Evolutionary conservation across 2,888 invertebrate species (phyloP).

Genomic region (Helicoverpa assulta): DNA sequence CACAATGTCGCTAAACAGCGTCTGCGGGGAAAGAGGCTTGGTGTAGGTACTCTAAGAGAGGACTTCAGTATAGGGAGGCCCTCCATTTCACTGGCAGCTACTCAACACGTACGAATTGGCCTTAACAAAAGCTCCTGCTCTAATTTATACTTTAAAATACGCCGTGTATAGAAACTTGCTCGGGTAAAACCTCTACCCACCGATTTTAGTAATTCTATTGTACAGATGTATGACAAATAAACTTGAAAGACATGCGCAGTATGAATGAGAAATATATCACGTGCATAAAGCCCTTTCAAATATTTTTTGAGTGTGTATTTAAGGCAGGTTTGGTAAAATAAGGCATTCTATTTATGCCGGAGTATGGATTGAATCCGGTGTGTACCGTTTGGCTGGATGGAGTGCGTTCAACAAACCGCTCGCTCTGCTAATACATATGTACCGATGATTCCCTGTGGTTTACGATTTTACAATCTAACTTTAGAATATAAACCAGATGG

Average conservation of each 20-base stretch:
- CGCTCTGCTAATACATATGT: conserved; percentile 78
- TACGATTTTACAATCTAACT: conserved; percentile 90
- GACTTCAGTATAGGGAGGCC: conserved; percentile 11
- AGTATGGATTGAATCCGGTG: conserved; percentile 29
- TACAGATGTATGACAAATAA: conserved; percentile 68
- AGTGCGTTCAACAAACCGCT: conserved; percentile 66
- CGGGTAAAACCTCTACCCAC: conserved; percentile 64
- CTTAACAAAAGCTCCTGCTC: conserved; percentile 1
- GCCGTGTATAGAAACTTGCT: not conserved
- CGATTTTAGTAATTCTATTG: conserved; percentile 61
- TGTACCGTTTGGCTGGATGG: conserved; percentile 53
- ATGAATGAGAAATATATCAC: conserved; percentile 72
- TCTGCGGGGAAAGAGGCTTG: conserved; percentile 31
- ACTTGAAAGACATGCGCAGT: conserved; percentile 82
- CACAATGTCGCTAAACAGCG: conserved; percentile 36
- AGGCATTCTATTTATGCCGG: conserved; percentile 16
- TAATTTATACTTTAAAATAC: conserved; percentile 9
- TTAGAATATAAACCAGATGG: conserved; percentile 90
- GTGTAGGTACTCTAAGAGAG: conserved; percentile 22
- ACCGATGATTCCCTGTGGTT: conserved; percentile 84
- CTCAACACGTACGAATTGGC: conserved; percentile 20
- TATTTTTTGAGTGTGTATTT: conserved; percentile 19
- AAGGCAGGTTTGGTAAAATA: conserved; percentile 10
- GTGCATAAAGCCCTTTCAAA: conserved; percentile 52
- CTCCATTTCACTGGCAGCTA: conserved; percentile 17